A percentile compares a stretch with the other conserved stretches of the same genome.
These are phyloP conservation scores for Brachionus paranguensis DNA, from an alignment of 1,140 invertebrate genomes.

Conservation along the genomic window DNA sequence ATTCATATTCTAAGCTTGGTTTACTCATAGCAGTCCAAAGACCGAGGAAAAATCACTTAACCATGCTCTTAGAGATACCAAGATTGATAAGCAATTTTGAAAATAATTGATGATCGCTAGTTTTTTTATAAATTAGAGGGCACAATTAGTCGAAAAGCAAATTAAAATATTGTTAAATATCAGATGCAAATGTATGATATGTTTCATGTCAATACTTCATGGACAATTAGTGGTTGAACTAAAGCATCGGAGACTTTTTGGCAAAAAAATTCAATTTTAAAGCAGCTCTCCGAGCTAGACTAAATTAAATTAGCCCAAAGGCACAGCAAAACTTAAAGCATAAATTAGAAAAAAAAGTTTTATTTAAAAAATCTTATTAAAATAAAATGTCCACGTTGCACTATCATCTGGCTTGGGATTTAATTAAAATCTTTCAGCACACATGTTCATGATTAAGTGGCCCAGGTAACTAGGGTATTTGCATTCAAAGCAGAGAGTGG, in stretches of 20 bases:
- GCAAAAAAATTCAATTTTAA: slow-evolving; percentile 14
- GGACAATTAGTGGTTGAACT: background rate
- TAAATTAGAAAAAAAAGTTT: background rate
- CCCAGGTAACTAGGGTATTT: background rate
- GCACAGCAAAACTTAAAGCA: background rate
- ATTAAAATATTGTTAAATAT: background rate
- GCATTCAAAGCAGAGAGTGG: background rate
- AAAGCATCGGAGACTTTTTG: background rate
- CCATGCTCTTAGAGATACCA: background rate
- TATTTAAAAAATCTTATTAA: background rate
- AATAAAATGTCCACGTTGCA: background rate
- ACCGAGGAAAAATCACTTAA: background rate
- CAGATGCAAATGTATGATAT: background rate
- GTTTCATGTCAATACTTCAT: background rate
- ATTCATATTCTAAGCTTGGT: background rate
- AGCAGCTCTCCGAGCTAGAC: background rate
- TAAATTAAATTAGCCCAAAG: background rate
- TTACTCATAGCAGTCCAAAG: background rate
- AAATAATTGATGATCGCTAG: background rate
- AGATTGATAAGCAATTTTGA: background rate
- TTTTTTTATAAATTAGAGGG: background rate
- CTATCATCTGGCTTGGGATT: background rate
- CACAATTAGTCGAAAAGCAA: background rate
- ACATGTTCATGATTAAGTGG: background rate
- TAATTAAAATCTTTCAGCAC: background rate